Conservation (phyloP, 2,797 vertebrate genomes). For the Melanotaenia trifasciata region DNA sequence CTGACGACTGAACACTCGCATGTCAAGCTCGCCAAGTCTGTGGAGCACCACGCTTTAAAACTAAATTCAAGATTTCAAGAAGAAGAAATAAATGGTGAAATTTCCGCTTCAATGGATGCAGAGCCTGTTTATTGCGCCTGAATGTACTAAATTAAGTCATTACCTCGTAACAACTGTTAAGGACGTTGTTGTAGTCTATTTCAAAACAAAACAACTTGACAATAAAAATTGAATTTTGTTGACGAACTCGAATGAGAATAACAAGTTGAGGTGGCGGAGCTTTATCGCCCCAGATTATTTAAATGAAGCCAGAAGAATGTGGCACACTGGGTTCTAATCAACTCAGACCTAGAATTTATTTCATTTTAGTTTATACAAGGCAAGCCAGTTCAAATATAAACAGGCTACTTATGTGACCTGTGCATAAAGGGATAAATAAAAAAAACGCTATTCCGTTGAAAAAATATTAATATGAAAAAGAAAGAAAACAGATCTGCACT, state of each 20-base stretch:
- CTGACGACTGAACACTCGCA: not conserved
- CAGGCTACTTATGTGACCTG: no score
- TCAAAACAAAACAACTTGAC: constrained; percentile 28
- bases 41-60: not conserved
- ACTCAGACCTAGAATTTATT: not conserved
- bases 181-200: not conserved
- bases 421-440: no score
- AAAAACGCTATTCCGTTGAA: not conserved
- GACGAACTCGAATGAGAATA: constrained; percentile 47
- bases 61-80: no score
- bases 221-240: constrained; percentile 26
- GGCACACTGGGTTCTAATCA: not conserved
- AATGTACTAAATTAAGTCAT: not conserved
- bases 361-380: not conserved
- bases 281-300: constrained; percentile 22
- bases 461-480: not conserved
- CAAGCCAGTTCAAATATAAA: not conserved
- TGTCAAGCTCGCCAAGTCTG: not conserved
- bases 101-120: not conserved
- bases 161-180: constrained; percentile 7
- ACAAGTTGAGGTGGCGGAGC: constrained; percentile 50
- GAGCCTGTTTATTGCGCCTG: not conserved
- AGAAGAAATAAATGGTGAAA: not conserved
- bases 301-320: constrained; percentile 22
- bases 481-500: not conserved